Evolutionary conservation across 2,113 vertebrate species (phyloP), one percentile per base, ranked within the genome.

Genomic region (Ifrita kowaldi): DNA sequence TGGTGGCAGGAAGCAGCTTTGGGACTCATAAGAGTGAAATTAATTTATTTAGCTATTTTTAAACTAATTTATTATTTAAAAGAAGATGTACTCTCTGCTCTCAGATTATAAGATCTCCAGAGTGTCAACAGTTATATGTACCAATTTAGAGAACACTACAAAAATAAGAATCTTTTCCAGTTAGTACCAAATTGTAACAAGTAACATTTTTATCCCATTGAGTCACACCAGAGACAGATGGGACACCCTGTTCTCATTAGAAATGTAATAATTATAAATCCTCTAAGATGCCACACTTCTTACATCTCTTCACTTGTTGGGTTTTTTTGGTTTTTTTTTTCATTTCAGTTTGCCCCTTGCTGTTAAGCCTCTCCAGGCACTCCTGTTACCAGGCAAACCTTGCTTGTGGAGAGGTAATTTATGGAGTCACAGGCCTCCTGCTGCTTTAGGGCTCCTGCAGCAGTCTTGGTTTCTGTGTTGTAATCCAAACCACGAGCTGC

Each of bases 181-280:
- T 84, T 81, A 80, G 26, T 21, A 84, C 73, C 32, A 55, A 74
- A 78, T 59, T 70, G 24, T 70, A 86, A 90, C 47, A 78, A 75
- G 28, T 62, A 85, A 75, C 35, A 74, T 81, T 84, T 83, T 69
- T 28, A 59, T 87, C 53, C 71, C 22, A 33, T 24, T 71, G 82
- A 94, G 82, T 84, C 90, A 93, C 24, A 41, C 6, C 63, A 90
- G 68, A 69, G 60, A 80, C 73, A 90, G 84, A 82, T 5, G 30
- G 89, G 69, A 91, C 16, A 2, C 50, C 89, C 42, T 85, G 87
- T 84, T 90, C 95, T 79, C 89, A 87, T 77, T 95, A 82, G 59
- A 39, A 87, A 81, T 15, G 5, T 49, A 81, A 16, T 39, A 74
- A 92, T 89, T 67, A 76, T 37, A 73, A 60, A 87, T 89, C 84